Base-by-base conservation (phyloP, 1,140 invertebrate species). In the Parapsyche elsis region DNA sequence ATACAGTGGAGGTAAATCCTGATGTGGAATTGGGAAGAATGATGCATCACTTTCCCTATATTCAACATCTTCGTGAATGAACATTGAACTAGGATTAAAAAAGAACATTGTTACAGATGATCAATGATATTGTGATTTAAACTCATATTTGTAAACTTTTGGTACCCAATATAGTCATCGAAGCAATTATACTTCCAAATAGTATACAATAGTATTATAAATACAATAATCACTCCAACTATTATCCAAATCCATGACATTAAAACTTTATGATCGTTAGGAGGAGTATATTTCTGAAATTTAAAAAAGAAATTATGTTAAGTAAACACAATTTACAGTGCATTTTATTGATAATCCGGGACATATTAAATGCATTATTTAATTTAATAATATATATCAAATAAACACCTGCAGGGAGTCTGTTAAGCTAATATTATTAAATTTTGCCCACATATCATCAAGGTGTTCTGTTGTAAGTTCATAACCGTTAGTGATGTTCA, bases 391-490 rank as follows among this genome's bases (percentile, higher is more conserved):
- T n/a, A n/a, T n/a, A n/a, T n/a, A n/a, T n/a, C n/a, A n/a, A 78
- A 79, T 73, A 79, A 46, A 19, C 9, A 45, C n/a, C 70, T 30
- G 38, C 10, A 30, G 30, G n/a, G 1, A 7, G 5, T 16, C 67
- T 77, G 45, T 1, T 23, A 76, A 76, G 21, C 9, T 74, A 44
- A 1, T 16, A 16, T 59, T 5, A 59, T 4, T 1, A 23, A 19
- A 16, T n/a, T n/a, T n/a, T 30, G 12, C 9, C 82, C 82, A 83
- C 82, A 83, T 83, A 49, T 80, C 79, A 16, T 81, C 77, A 0
- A 83, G 44, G 64, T 77, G 70, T 9, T 46, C 57, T 0, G 19
- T 71, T 5, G 77, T 79, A 19, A 83, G 57, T 46, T 83, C 82
- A 78, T 83, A 83, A 0, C 14, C 21, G 14, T 71, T 21, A 14